These are phyloP conservation scores for Hoplodrina ambigua DNA, from an alignment of 2,888 invertebrate genomes.

Conservation along the genomic window DNA sequence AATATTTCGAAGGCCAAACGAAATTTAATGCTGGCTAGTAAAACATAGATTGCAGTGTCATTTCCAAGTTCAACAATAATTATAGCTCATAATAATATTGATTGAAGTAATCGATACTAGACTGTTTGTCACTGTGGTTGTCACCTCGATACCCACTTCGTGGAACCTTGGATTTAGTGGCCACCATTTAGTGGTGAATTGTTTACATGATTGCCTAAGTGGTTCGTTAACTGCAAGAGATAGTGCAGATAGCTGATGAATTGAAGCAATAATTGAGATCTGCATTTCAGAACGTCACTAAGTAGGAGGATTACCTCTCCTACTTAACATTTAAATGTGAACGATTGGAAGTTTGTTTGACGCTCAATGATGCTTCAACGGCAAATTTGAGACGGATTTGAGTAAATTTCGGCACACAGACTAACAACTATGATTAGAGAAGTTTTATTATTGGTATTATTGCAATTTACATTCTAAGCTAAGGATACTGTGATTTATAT, in stretches of 20 bases:
- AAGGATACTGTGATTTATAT: neutral
- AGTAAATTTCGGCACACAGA: neutral
- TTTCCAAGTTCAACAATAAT: constrained; percentile 4
- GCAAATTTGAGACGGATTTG: neutral
- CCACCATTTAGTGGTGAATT: constrained; percentile 3
- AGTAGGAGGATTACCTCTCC: neutral
- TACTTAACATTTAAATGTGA: no score
- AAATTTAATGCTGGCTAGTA: constrained; percentile 1
- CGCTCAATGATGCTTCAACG: neutral
- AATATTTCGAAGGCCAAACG: neutral
- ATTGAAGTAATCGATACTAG: constrained; percentile 33
- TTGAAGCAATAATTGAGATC: neutral
- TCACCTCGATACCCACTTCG: constrained; percentile 9
- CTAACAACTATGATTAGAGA: no score
- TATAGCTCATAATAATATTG: neutral
- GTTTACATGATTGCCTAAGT: neutral
- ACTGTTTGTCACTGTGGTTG: constrained; percentile 2
- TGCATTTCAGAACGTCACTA: neutral
- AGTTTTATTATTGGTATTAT: no score
- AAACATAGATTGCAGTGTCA: neutral
- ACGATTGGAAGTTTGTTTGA: neutral
- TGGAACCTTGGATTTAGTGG: neutral
- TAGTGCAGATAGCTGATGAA: neutral
- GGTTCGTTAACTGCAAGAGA: neutral
- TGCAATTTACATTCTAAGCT: neutral